These are phyloP conservation scores for Phenacoccus solenopsis DNA, from an alignment of 1,140 invertebrate species.

Conservation along the genomic window DNA sequence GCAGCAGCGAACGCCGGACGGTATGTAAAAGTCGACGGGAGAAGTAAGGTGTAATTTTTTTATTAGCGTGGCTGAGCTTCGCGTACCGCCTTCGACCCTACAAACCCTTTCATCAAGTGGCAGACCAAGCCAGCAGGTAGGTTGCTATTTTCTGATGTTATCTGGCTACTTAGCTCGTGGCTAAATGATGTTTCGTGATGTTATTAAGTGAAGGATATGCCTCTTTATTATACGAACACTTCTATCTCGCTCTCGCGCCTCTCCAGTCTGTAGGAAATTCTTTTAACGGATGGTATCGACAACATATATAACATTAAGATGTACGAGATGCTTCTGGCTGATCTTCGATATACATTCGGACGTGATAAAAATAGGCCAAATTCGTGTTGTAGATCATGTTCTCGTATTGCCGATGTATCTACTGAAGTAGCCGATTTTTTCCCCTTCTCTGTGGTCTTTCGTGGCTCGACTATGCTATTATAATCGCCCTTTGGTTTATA, in stretches of 20 bases:
- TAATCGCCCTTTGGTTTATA: too few relatives aligned
- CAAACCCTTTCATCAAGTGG: background rate
- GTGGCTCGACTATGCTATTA: too few relatives aligned
- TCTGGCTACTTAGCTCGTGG: background rate
- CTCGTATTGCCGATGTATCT: background rate
- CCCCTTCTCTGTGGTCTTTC: too few relatives aligned
- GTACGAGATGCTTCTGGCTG: background rate
- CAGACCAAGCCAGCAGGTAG: background rate
- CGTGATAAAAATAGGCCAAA: conserved; percentile 1
- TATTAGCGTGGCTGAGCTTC: background rate
- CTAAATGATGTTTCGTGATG: background rate
- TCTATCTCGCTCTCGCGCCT: background rate
- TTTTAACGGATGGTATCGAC: background rate
- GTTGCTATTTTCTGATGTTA: conserved; percentile 2
- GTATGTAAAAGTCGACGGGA: background rate
- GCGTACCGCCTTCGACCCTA: background rate
- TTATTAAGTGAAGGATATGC: conserved; percentile 2
- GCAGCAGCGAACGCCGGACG: background rate
- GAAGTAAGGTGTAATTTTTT: conserved; percentile 3
- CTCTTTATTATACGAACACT: background rate
- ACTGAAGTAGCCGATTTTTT: conserved; percentile 1
- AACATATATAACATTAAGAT: conserved; percentile 3
- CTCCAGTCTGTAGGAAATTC: background rate
- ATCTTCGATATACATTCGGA: background rate
- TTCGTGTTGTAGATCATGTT: conserved; percentile 1